Percentiles rank a stretch among this genome's conserved stretches.
phyloP scores from a whole-genome alignment of 2,797 vertebrate genomes.

The Aphelocoma californica region DNA sequence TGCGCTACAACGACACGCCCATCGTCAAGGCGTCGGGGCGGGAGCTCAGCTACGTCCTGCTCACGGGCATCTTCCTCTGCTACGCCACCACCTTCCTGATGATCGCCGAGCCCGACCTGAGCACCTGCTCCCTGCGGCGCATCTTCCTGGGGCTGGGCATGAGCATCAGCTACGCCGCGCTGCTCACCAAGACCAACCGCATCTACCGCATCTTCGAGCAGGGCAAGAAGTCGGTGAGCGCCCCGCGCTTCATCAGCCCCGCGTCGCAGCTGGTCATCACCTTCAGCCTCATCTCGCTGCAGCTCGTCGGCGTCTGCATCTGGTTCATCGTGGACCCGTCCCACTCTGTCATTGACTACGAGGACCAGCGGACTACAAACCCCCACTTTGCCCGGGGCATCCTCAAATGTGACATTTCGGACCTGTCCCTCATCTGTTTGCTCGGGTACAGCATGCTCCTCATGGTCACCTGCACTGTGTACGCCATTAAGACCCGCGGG shows the following conservation, averaged over 20 bases:
- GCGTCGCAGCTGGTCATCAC: slow-evolving; percentile 95
- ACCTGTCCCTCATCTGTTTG: slow-evolving; percentile 95
- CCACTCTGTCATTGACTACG: slow-evolving; percentile 92
- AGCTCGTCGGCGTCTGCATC: slow-evolving; percentile 92
- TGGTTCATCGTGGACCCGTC: slow-evolving; percentile 96
- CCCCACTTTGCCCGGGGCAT: slow-evolving; percentile 88
- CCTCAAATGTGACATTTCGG: slow-evolving; percentile 95
- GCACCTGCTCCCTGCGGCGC: slow-evolving; percentile 88
- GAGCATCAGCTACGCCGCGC: slow-evolving; percentile 94
- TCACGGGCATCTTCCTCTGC: slow-evolving; percentile 95
- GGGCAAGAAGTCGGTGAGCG: slow-evolving; percentile 93
- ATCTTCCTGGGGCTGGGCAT: slow-evolving; percentile 95
- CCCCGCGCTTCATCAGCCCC: slow-evolving; percentile 91
- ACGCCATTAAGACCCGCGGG: slow-evolving; percentile 94
- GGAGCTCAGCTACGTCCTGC: slow-evolving; percentile 93
- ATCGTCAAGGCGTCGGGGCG: slow-evolving; percentile 95
- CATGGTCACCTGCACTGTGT: slow-evolving; percentile 98
- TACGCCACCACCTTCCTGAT: slow-evolving; percentile 95
- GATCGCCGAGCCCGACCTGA: slow-evolving; percentile 88
- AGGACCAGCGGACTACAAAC: slow-evolving; percentile 92
- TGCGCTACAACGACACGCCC: slow-evolving; percentile 95
- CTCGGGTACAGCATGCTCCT: slow-evolving; percentile 97
- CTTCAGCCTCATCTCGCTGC: slow-evolving; percentile 93
- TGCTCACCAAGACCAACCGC: slow-evolving; percentile 96
- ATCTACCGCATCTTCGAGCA: slow-evolving; percentile 98